phyloP scores from a whole-genome alignment of 2,113 vertebrate species.

The Antigone vipio region DNA sequence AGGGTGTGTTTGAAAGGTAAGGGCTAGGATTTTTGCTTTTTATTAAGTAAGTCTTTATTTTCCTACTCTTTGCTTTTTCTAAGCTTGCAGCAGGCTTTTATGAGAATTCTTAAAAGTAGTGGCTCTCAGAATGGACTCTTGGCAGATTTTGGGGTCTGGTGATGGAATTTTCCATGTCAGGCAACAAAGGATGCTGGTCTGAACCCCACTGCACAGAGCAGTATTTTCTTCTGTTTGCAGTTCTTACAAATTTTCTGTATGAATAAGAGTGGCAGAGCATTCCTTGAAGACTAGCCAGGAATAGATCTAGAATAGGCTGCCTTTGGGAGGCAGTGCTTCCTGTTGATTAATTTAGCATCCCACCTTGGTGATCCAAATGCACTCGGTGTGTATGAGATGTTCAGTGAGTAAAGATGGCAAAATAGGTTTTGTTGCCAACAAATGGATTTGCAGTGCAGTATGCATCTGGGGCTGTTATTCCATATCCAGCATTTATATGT shows the following conservation, averaged over 20 bases:
- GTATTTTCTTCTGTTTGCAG: background rate
- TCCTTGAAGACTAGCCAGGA: slow-evolving; percentile 5
- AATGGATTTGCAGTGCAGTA: background rate
- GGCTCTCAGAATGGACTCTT: background rate
- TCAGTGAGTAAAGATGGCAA: slow-evolving; percentile 6
- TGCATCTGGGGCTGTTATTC: background rate
- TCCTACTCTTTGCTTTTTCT: background rate
- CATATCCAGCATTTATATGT: background rate
- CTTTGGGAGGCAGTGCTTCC: slow-evolving; percentile 3
- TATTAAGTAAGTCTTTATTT: background rate
- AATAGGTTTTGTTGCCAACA: background rate
- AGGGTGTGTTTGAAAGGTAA: background rate
- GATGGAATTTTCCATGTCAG: background rate
- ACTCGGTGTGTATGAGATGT: background rate
- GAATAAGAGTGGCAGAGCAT: background rate
- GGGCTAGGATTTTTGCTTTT: background rate
- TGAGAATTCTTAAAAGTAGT: background rate
- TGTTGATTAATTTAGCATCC: slow-evolving; percentile 18
- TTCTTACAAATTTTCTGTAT: background rate
- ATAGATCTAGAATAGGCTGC: background rate
- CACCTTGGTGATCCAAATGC: background rate
- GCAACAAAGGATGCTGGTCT: background rate
- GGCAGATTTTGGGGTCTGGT: background rate
- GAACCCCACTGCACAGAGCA: background rate
- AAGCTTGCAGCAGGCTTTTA: background rate